These are phyloP conservation scores for Stenodema calcarata DNA, from an alignment of 2,888 invertebrate genomes.

Conservation along the genomic window DNA sequence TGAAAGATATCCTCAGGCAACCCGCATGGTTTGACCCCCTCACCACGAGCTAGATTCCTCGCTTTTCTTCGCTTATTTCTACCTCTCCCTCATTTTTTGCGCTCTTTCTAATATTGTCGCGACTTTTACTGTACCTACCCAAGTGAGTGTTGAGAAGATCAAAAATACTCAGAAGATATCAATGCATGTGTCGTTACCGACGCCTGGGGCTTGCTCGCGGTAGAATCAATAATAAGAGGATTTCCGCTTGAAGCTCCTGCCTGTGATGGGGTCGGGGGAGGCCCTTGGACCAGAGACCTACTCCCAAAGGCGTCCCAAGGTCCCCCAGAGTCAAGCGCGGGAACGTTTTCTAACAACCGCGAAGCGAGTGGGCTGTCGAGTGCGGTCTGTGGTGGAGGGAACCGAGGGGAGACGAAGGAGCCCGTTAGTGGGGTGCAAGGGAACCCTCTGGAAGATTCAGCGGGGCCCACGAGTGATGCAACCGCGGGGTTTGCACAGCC, in stretches of 20 bases:
- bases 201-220: no score
- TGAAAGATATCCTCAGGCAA: no score
- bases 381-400: background rate
- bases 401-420: background rate
- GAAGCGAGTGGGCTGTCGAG: background rate
- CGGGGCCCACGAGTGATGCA: background rate
- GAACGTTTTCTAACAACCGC: background rate
- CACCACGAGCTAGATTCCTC: no score
- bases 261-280: background rate
- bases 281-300: constrained; percentile 39
- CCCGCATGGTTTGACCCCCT: no score
- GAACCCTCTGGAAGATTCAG: background rate
- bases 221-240: background rate
- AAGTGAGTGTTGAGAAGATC: no score
- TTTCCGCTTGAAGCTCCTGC: background rate
- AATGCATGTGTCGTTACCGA: no score
- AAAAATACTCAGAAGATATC: no score
- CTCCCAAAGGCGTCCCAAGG: background rate
- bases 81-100: no score
- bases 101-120: no score
- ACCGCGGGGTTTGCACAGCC: constrained; percentile 15
- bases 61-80: no score
- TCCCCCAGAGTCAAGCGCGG: background rate
- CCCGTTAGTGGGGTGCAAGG: background rate
- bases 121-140: no score